Evolutionary conservation across 2,888 invertebrate genomes (phyloP), one percentile per base, ranked within the genome.

Genomic region (Incurvaria masculella): DNA sequence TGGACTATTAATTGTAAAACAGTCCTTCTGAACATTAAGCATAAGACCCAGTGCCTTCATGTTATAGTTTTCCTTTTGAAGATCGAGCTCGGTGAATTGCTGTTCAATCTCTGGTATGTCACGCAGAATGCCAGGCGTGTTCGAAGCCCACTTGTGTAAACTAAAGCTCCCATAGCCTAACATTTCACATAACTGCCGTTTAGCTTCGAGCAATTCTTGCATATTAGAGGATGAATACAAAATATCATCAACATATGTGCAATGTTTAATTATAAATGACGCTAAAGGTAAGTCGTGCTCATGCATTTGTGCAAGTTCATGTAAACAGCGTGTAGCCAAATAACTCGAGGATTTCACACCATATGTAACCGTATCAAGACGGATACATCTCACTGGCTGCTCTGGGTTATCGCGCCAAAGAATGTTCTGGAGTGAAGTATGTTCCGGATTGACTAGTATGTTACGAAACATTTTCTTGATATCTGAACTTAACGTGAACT

Each of bases 391-490:
- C 18, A 44, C 16, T 4, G 5, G 11, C 3, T 44, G n/a, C 14
- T 26, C 16, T n/a, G 44, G 26, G 11, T 14, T 26, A 44, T 44
- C 26, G 14, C 26, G 23, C 44, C 44, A 44, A 8, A 44, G 44
- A 2, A 44, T 44, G 18, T 41, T 55, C 55, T 19, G 53, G n/a
- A n/a, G 54, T 14, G 53, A 50, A n/a, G 47, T 47, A 21, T 49
- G 48, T 6, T 39, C 14, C 10, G 47, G 46, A 10, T 47, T 21
- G 16, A 55, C 10, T 6, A 1, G 1, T 2, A 53, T 47, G 8
- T 49, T 44, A 5, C 56, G 26, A 44, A 55, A 56, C 56, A 57
- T 57, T 23, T 44, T n/a, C 44, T 50, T 53, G 8, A 57, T 55
- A 27, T 56, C 55, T 4, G 49, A 33, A 11, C 11, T 54, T 2